Evolutionary conservation across 2,113 vertebrate species (phyloP).

Genomic region (Hyaena hyaena): DNA sequence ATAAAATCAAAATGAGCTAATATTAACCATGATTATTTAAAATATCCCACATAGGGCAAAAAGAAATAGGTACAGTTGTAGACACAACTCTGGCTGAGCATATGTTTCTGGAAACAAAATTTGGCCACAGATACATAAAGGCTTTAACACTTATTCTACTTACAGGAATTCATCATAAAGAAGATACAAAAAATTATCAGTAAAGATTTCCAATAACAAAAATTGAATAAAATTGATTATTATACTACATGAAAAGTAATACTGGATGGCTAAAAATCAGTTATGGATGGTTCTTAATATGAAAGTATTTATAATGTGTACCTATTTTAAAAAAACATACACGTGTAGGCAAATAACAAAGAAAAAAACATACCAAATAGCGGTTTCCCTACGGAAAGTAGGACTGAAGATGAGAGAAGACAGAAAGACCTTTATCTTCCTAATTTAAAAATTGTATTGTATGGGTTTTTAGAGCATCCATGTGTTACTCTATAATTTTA

Average conservation of each 20-base stretch:
- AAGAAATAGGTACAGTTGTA: not conserved
- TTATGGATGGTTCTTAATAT: not conserved
- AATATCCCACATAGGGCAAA: not conserved
- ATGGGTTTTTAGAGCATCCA: not conserved
- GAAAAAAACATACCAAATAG: not conserved
- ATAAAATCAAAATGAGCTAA: constrained; percentile 19
- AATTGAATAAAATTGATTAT: not conserved
- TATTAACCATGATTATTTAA: not conserved
- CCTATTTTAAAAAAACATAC: not conserved
- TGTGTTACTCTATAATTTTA: not conserved
- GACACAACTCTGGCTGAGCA: not conserved
- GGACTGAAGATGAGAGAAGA: not conserved
- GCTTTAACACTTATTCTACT: not conserved
- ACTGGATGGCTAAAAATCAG: not conserved
- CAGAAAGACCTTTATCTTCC: not conserved
- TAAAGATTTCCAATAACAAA: not conserved
- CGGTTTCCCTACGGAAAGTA: not conserved
- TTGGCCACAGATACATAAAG: not conserved
- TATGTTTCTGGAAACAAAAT: not conserved
- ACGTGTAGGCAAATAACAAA: not conserved
- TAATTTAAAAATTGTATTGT: not conserved
- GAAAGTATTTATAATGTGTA: not conserved
- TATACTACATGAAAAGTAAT: not conserved
- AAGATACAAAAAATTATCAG: not conserved
- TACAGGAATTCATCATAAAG: not conserved